Evolutionary conservation across 2,888 invertebrate species (phyloP).

Genomic region (Hedya salicella): DNA sequence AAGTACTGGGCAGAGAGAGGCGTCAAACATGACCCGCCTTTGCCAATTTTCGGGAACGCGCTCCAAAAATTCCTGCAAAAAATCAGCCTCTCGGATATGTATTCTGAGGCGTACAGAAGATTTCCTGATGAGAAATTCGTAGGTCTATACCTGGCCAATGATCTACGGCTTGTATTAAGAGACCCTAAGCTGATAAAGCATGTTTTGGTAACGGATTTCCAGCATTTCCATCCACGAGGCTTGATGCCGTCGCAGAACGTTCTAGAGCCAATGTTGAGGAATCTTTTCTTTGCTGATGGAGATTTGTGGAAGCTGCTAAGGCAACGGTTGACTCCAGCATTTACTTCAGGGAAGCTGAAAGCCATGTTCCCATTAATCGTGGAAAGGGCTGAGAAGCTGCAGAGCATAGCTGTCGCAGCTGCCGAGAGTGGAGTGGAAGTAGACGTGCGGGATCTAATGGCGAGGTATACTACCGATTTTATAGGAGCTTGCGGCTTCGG

Average conservation of each 20-base stretch:
- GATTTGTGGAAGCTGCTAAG: conserved; percentile 59
- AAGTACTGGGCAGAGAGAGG: conserved; percentile 49
- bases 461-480: conserved; percentile 56
- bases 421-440: conserved; percentile 48
- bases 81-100: conserved; percentile 47
- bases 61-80: conserved; percentile 43
- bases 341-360: conserved; percentile 56
- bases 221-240: conserved; percentile 53
- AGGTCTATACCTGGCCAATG: conserved; percentile 52
- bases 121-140: conserved; percentile 55
- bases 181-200: conserved; percentile 56
- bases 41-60: conserved; percentile 49
- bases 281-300: conserved; percentile 56
- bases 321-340: conserved; percentile 57
- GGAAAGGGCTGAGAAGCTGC: conserved; percentile 51
- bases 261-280: conserved; percentile 53
- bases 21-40: conserved; percentile 48
- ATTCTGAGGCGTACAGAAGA: conserved; percentile 47
- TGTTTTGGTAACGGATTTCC: conserved; percentile 54
- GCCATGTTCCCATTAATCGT: conserved; percentile 58
- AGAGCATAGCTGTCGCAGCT: conserved; percentile 48
- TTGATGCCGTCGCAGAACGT: conserved; percentile 49
- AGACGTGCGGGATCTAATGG: conserved; percentile 56
- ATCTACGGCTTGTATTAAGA: conserved; percentile 50
- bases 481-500: conserved; percentile 60